Conservation (phyloP, 2,797 vertebrate genomes). For the Halcyon chelicuti region DNA sequence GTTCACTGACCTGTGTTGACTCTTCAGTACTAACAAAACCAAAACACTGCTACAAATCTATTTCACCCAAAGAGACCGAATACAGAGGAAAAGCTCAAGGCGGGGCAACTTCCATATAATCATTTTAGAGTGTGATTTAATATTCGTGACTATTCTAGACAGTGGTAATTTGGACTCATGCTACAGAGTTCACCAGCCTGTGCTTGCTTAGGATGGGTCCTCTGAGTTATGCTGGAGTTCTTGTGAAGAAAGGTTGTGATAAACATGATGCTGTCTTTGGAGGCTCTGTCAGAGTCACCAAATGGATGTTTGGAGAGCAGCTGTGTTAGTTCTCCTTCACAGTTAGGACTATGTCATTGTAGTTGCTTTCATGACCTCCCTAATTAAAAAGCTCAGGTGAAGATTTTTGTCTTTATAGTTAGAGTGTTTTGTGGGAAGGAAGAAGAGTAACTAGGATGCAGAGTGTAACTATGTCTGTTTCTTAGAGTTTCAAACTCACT, state of each 20-base stretch:
- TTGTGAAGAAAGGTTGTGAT: background rate
- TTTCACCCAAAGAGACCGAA: background rate
- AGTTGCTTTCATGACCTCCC: background rate
- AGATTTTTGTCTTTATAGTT: background rate
- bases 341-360: background rate
- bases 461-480: background rate
- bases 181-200: background rate
- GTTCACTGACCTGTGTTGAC: slow-evolving; percentile 25
- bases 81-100: background rate
- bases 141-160: background rate
- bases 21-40: background rate
- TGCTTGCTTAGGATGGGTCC: background rate
- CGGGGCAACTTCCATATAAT: background rate
- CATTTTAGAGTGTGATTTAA: background rate
- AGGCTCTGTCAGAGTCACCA: background rate
- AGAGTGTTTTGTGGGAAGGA: background rate
- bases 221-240: background rate
- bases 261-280: background rate
- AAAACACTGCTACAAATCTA: background rate
- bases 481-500: background rate
- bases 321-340: background rate
- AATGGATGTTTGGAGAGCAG: background rate
- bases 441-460: background rate
- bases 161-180: background rate
- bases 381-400: background rate